These are phyloP conservation scores for Hemistola chrysoprasaria DNA, from an alignment of 2,888 invertebrate genomes.

Conservation along the genomic window DNA sequence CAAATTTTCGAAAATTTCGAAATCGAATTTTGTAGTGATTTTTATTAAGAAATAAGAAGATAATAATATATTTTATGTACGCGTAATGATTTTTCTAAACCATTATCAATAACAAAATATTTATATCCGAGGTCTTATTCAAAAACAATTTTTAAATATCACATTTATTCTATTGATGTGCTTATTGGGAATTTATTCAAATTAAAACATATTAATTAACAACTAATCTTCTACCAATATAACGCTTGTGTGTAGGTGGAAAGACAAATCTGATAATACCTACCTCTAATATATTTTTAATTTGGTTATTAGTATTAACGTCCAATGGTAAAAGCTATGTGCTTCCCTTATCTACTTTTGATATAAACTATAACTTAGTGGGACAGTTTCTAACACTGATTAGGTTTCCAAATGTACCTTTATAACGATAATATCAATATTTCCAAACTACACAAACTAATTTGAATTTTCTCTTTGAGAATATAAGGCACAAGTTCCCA, in stretches of 20 bases:
- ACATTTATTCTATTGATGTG: no score
- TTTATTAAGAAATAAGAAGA: no score
- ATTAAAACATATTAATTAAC: slow-evolving; percentile 15
- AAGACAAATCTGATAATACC: slow-evolving; percentile 34
- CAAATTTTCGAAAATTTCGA: no score
- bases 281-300: no score
- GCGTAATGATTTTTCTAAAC: no score
- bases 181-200: slow-evolving; percentile 18
- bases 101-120: no score
- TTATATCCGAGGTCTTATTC: no score
- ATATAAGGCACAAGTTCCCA: slow-evolving; percentile 34
- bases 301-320: no score
- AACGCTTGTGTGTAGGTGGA: slow-evolving; percentile 19
- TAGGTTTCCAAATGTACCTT: slow-evolving; percentile 51
- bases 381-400: slow-evolving; percentile 68
- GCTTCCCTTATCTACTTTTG: slow-evolving; percentile 62
- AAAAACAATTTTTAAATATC: no score
- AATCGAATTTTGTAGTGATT: no score
- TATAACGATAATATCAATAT: slow-evolving; percentile 27
- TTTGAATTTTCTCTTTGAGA: slow-evolving; percentile 21
- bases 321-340: no score
- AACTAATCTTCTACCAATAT: slow-evolving; percentile 15
- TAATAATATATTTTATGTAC: no score
- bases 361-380: slow-evolving; percentile 59
- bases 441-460: slow-evolving; percentile 3